Conservation (phyloP, 2,888 invertebrate species). For the Lapara coniferarum region DNA sequence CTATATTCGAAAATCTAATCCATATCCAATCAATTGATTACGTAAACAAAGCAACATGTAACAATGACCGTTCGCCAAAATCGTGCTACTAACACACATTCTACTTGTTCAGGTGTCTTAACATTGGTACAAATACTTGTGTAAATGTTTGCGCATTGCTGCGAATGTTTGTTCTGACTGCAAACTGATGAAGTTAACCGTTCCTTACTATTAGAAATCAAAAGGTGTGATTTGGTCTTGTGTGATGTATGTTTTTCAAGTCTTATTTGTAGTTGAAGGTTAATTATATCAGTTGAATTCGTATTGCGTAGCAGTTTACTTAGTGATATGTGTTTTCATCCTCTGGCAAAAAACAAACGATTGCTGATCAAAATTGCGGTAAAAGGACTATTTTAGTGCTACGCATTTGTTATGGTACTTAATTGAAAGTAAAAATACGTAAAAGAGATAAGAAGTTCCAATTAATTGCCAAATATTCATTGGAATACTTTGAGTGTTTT, state of each 20-base stretch:
- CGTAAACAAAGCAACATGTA: neutral
- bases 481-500: too few species aligned
- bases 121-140: conserved; percentile 17
- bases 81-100: conserved; percentile 7
- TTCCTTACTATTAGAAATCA: neutral
- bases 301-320: too few species aligned
- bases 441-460: too few species aligned
- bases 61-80: neutral
- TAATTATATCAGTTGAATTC: too few species aligned
- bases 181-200: neutral
- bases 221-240: neutral
- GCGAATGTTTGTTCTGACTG: conserved; percentile 4
- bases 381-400: too few species aligned
- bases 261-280: too few species aligned
- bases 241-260: neutral
- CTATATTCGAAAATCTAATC: neutral
- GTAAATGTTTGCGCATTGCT: conserved; percentile 8
- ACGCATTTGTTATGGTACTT: too few species aligned
- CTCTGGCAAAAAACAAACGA: too few species aligned
- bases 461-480: too few species aligned
- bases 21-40: neutral
- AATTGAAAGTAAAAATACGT: too few species aligned
- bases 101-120: conserved; percentile 2
- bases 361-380: too few species aligned
- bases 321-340: too few species aligned